A percentile compares a stretch with the other conserved stretches of the same genome.
Evolutionary conservation across 2,888 invertebrate species (phyloP).

Genomic region (Pelosia muscerda): DNA sequence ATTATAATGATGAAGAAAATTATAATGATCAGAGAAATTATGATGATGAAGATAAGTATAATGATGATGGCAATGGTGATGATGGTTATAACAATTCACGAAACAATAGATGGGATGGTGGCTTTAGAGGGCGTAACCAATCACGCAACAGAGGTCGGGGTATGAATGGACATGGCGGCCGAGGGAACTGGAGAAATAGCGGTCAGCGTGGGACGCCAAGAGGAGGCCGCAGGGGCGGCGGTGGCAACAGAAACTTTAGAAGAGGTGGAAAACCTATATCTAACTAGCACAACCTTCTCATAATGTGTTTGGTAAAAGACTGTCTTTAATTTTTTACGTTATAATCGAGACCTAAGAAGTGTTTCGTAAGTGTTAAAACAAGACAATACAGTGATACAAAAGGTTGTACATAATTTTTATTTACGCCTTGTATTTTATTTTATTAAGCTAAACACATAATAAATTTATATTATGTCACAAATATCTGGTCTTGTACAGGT

Average conservation of each 20-base stretch:
- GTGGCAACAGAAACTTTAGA: constrained; percentile 72
- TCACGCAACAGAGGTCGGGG: constrained; percentile 77
- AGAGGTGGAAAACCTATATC: constrained; percentile 75
- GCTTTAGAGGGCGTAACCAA: constrained; percentile 68
- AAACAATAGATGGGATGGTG: constrained; percentile 76
- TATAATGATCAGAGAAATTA: constrained; percentile 47
- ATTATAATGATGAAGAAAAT: constrained; percentile 63
- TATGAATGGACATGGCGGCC: constrained; percentile 75
- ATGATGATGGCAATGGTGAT: constrained; percentile 71
- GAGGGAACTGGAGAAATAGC: constrained; percentile 69
- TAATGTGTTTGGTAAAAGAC: constrained; percentile 55
- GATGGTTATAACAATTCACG: constrained; percentile 61
- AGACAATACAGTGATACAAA: constrained; percentile 72
- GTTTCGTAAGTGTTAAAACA: constrained; percentile 73
- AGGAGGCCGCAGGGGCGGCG: constrained; percentile 67
- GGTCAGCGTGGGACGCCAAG: constrained; percentile 67
- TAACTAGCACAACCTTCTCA: constrained; percentile 63
- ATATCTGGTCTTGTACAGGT: constrained; percentile 71
- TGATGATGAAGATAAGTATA: constrained; percentile 56
- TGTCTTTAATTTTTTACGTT: constrained; percentile 62
- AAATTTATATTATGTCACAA: constrained; percentile 76
- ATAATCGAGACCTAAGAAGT: constrained; percentile 64
- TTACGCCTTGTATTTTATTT: constrained; percentile 80
- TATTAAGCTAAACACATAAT: constrained; percentile 76
- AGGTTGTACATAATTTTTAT: constrained; percentile 82